These are phyloP conservation scores for Volucella inanis DNA, from an alignment of 2,888 invertebrate genomes.

Conservation along the genomic window DNA sequence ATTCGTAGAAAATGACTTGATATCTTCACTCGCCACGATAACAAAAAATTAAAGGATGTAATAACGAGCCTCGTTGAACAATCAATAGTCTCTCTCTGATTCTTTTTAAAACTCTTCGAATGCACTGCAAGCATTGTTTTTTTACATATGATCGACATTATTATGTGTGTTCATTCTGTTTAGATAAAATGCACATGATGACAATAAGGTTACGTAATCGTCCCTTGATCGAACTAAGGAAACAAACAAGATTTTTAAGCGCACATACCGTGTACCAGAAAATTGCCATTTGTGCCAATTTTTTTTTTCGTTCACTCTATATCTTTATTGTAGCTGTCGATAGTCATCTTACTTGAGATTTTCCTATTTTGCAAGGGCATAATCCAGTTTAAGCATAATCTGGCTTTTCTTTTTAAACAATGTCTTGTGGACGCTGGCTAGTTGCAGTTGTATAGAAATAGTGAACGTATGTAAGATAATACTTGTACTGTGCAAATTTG, in stretches of 20 bases:
- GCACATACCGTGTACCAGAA: conserved; percentile 13
- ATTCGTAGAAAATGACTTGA: conserved; percentile 24
- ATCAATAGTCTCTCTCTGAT: conserved; percentile 47
- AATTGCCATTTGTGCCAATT: conserved; percentile 40
- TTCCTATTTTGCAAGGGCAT: conserved; percentile 20
- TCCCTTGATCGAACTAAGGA: conserved; percentile 25
- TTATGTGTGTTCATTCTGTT: conserved; percentile 54
- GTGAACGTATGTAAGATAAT: background rate
- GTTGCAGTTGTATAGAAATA: too few species aligned
- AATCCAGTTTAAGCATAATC: too few species aligned
- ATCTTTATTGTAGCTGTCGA: conserved; percentile 42
- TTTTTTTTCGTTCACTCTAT: conserved; percentile 56
- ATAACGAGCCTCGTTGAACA: conserved; percentile 78
- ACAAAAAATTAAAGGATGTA: conserved; percentile 74
- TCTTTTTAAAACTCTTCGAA: conserved; percentile 54
- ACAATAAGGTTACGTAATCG: conserved; percentile 62
- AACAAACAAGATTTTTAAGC: conserved; percentile 15
- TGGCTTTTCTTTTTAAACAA: too few species aligned
- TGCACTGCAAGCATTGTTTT: conserved; percentile 24
- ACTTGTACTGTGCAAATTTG: conserved; percentile 51
- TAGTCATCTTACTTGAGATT: conserved; percentile 21
- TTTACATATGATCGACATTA: conserved; percentile 46
- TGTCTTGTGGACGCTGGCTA: too few species aligned
- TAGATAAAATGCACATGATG: conserved; percentile 59
- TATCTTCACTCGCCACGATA: conserved; percentile 40